phyloP scores from a whole-genome alignment of 2,113 vertebrate genomes.

The Cettia cetti region DNA sequence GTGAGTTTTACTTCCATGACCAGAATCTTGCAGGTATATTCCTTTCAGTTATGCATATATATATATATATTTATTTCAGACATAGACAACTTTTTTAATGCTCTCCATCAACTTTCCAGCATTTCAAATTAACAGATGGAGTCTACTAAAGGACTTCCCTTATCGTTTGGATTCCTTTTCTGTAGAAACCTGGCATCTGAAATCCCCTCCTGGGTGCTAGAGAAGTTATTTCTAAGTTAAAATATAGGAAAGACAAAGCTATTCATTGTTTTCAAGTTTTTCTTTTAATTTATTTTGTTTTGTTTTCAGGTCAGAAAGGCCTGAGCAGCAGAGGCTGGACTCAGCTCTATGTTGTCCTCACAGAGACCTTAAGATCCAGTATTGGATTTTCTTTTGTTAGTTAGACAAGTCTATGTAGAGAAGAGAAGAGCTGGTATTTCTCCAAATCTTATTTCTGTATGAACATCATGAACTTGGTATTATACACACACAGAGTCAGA shows the following conservation, averaged over 20 bases:
- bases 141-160: not conserved
- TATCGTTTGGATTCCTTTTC: not conserved
- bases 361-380: not conserved
- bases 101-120: not conserved
- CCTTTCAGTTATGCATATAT: not conserved
- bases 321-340: not conserved
- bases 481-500: not conserved
- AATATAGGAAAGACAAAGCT: not conserved
- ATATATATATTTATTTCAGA: not conserved
- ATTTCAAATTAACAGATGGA: not conserved
- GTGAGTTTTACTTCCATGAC: not conserved
- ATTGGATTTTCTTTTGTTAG: not conserved
- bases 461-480: not conserved
- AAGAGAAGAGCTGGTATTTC: not conserved
- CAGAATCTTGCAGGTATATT: not conserved
- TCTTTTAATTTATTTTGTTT: not conserved
- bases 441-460: not conserved
- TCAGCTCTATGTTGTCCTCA: not conserved
- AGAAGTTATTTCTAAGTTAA: not conserved
- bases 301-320: not conserved
- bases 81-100: not conserved
- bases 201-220: not conserved
- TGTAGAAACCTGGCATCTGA: not conserved
- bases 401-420: not conserved
- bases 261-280: not conserved